These are phyloP conservation scores for Montipora sp. DNA, from an alignment of 64 coral and sea anemone genomes.

Conservation along the genomic window DNA sequence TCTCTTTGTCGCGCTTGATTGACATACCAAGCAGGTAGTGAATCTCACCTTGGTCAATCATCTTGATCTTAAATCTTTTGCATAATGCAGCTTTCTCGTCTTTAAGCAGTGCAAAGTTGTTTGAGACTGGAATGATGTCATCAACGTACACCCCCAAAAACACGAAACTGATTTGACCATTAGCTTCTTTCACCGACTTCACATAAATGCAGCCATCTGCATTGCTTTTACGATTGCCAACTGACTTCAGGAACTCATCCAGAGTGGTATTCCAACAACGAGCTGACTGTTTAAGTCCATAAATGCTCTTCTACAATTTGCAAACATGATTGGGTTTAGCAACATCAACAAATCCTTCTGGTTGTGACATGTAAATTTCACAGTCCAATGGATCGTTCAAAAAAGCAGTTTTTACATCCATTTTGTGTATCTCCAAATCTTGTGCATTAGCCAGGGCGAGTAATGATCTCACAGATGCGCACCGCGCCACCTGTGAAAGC, in stretches of 20 bases:
- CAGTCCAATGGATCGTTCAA: conserved; percentile 56
- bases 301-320: conserved; percentile 66
- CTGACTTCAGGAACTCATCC: background rate
- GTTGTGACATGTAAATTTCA: conserved; percentile 75
- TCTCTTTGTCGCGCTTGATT: conserved; percentile 47
- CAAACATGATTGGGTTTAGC: conserved; percentile 66
- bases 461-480: conserved; percentile 52
- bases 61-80: no score
- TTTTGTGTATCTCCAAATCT: conserved; percentile 52
- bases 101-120: conserved; percentile 42
- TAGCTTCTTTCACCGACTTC: background rate
- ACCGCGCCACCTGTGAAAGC: conserved; percentile 54
- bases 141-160: conserved; percentile 68
- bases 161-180: conserved; percentile 54
- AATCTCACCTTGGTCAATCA: conserved; percentile 23
- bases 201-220: conserved; percentile 72
- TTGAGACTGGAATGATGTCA: conserved; percentile 73
- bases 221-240: conserved; percentile 52
- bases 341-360: conserved; percentile 72
- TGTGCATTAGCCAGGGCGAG: conserved; percentile 36
- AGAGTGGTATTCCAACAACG: conserved; percentile 60
- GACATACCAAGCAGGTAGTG: background rate
- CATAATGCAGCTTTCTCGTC: conserved; percentile 63
- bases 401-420: conserved; percentile 79
- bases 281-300: conserved; percentile 74